A percentile compares a stretch with the other conserved stretches of the same genome.
Conservation (phyloP, 1,140 invertebrate species). For the Drosophila carrolli region DNA sequence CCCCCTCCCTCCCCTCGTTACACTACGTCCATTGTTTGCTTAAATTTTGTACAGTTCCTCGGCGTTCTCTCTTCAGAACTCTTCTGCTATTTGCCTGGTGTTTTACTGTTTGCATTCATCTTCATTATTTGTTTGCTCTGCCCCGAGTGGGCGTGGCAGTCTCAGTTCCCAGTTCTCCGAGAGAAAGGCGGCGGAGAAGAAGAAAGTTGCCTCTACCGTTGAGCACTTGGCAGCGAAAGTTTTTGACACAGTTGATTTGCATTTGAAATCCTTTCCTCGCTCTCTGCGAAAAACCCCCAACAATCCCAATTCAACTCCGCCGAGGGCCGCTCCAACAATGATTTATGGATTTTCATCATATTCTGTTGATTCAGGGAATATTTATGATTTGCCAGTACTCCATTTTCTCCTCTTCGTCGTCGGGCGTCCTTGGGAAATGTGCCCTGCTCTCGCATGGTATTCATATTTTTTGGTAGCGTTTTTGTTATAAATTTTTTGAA, state of each 20-base stretch:
- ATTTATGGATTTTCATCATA: constrained; percentile 84
- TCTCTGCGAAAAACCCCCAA: no score
- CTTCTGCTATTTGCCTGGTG: constrained; percentile 73
- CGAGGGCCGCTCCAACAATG: constrained; percentile 51
- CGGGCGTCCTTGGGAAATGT: constrained; percentile 46
- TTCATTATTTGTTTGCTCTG: constrained; percentile 80
- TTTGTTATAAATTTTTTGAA: constrained; percentile 70
- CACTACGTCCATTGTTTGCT: constrained; percentile 69
- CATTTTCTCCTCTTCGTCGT: neutral
- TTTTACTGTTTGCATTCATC: constrained; percentile 82
- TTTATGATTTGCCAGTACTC: constrained; percentile 69
- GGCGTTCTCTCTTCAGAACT: constrained; percentile 26
- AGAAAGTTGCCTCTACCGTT: constrained; percentile 46
- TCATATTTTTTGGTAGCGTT: constrained; percentile 37
- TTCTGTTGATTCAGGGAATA: constrained; percentile 84
- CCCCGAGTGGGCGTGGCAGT: constrained; percentile 47
- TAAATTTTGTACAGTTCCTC: constrained; percentile 76
- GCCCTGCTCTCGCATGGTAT: constrained; percentile 7
- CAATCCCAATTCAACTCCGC: constrained; percentile 13
- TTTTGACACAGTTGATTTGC: constrained; percentile 82
- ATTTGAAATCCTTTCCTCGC: constrained; percentile 71
- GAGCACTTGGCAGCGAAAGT: constrained; percentile 72
- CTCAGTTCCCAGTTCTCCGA: constrained; percentile 5
- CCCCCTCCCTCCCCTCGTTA: neutral
- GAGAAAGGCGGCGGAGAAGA: neutral